Conservation (phyloP, 2,797 vertebrate species). For the Semaprochilodus insignis region DNA sequence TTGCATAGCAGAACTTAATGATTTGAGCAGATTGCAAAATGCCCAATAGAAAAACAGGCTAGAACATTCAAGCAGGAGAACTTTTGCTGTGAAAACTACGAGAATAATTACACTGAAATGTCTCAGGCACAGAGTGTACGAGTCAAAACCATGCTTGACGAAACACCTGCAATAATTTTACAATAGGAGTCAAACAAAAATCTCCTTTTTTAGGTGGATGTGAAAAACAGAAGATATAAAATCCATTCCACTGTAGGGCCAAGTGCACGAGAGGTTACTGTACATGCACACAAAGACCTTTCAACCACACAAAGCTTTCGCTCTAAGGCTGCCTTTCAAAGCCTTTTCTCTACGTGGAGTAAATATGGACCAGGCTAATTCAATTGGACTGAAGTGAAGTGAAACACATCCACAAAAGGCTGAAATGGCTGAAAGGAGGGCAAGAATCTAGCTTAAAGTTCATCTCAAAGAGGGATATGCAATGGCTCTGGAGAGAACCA, state of each 20-base stretch:
- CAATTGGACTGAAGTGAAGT: conserved; percentile 33
- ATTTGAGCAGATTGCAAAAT: neutral
- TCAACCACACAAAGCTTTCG: conserved; percentile 58
- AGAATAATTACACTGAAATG: neutral
- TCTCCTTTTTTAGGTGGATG: conserved; percentile 52
- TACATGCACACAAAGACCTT: conserved; percentile 58
- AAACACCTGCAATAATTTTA: neutral
- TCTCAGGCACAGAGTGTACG: neutral
- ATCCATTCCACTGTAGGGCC: conserved; percentile 22
- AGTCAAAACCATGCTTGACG: neutral
- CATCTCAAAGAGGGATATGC: conserved; percentile 20
- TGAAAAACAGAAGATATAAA: conserved; percentile 1
- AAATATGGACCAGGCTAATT: conserved; percentile 31
- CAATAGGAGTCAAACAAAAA: conserved; percentile 5
- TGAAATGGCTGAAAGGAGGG: conserved; percentile 25
- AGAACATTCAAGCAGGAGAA: neutral
- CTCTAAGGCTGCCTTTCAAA: conserved; percentile 18
- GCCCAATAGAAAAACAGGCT: neutral
- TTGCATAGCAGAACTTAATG: neutral
- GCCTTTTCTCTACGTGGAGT: conserved; percentile 12
- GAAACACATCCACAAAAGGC: conserved; percentile 34
- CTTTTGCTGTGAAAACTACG: neutral
- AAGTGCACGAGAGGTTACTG: conserved; percentile 49
- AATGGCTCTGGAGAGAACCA: conserved; percentile 24
- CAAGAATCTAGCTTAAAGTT: conserved; percentile 30